These are phyloP conservation scores for Heterotis niloticus DNA, from an alignment of 2,113 vertebrate species.

Conservation along the genomic window DNA sequence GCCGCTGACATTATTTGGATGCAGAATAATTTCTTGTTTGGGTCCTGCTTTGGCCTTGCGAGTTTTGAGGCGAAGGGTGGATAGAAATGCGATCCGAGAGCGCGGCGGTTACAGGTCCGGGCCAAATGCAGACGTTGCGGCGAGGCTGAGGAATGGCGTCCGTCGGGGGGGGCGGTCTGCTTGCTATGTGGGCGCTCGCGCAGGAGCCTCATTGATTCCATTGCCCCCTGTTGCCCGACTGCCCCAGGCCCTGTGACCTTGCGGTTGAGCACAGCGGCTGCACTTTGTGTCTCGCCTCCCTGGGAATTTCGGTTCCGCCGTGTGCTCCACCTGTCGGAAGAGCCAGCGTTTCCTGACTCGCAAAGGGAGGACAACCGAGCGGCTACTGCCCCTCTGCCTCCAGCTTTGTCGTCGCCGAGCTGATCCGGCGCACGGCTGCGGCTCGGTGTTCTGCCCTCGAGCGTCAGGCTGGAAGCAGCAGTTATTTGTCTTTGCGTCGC, in stretches of 20 bases:
- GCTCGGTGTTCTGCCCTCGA: neutral
- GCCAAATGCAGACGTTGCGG: neutral
- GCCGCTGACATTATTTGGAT: conserved; percentile 28
- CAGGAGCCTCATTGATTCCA: neutral
- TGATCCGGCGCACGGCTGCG: neutral
- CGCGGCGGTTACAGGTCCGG: neutral
- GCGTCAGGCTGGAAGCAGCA: neutral
- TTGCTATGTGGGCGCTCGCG: neutral
- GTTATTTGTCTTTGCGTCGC: neutral
- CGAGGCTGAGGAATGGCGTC: neutral
- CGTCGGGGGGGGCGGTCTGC: neutral
- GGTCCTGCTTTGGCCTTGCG: neutral
- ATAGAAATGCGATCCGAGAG: neutral
- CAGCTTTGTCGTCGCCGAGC: neutral
- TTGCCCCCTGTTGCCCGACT: conserved; percentile 6
- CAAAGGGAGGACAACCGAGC: neutral
- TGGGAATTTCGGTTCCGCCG: neutral
- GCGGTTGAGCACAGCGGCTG: neutral
- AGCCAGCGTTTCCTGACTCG: neutral
- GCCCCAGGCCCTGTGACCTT: neutral
- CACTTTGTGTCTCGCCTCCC: neutral
- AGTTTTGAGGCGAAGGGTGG: neutral
- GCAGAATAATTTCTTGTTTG: conserved; percentile 19
- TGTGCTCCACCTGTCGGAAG: conserved; percentile 16
- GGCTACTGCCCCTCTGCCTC: neutral